Evolutionary conservation across 1,140 invertebrate genomes (phyloP).

Genomic region (Drosophila mayri): DNA sequence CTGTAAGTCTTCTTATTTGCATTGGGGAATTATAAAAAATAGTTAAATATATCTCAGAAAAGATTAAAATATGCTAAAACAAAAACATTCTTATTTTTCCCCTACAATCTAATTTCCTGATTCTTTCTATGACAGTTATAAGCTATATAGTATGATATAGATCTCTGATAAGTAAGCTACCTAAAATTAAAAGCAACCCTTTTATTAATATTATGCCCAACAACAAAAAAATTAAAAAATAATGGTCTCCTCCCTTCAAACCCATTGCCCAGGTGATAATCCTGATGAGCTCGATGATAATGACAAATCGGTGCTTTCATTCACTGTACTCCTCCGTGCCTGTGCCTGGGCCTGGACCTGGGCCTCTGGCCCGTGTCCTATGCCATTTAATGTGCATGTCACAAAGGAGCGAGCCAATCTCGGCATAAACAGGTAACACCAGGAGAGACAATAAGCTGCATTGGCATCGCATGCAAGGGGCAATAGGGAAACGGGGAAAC

Average conservation of each 20-base stretch:
- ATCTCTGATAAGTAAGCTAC: no score
- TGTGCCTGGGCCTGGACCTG: not conserved
- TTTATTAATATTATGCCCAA: not conserved
- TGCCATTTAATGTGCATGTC: conserved; percentile 36
- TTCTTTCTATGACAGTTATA: not conserved
- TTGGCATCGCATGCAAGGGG: conserved; percentile 34
- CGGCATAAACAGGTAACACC: conserved; percentile 73
- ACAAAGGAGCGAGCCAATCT: conserved; percentile 68
- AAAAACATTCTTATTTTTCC: no score
- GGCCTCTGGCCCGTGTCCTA: conserved; percentile 7
- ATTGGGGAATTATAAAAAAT: no score
- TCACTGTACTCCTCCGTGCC: conserved; percentile 1
- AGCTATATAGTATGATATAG: no score
- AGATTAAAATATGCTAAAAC: no score
- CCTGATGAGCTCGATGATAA: conserved; percentile 15
- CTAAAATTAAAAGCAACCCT: not conserved
- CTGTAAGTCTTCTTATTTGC: no score
- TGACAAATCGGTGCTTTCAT: conserved; percentile 30
- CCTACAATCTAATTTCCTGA: not conserved
- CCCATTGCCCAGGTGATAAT: conserved; percentile 1
- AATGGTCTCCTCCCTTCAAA: not conserved
- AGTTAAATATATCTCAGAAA: no score
- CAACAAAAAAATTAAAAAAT: not conserved
- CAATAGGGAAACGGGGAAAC: not conserved
- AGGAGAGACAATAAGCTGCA: conserved; percentile 65